Base-by-base conservation (phyloP, 2,797 vertebrate genomes). In the Sebastes oblongus region DNA sequence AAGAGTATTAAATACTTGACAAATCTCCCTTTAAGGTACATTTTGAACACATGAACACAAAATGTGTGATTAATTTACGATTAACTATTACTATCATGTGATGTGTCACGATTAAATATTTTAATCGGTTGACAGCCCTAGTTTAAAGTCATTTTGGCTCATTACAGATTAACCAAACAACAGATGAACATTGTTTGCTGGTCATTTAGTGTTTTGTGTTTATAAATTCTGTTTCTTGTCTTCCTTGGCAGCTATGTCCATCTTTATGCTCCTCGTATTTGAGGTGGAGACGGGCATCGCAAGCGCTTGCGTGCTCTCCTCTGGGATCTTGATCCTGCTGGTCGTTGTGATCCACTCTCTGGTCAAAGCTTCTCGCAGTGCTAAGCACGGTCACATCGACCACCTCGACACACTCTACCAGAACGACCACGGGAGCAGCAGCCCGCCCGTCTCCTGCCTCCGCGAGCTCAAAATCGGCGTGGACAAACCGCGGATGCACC, bases 261-360 rank as follows among this genome's bases (percentile, higher is more conserved):
- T 99, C 76, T 97, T 96, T 32, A 94, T 97, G 95, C 92, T 98
- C 79, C 93, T 99, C 87, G 94, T 96, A 65, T 97, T 98, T 20
- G 95, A 97, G 77, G 90, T 92, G 1, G 96, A 97, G 89, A 96
- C 97, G 0, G 98, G 95, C 0, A 96, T 97, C 0, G 95, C 97
- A 24, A 92, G 96, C 0, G 96, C 97, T 2, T 97, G 96, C 4
- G 92, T 98, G 16, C 96, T 99, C 1, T 95, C 95, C 59, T 96
- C 96, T 0, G 97, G 97, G 0, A 91, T 97, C 16, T 73, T 98
- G 0, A 84, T 96, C 25, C 92, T 98, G 75, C 85, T 98, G 25
- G 29, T 97, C 0, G 83, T 93, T 0, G 91, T 96, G 73, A 94
- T 93, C 2, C 97, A 98, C 75, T 83, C 94, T 0, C 91, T 98